Evolutionary conservation across 2,797 vertebrate species (phyloP).

Genomic region (Staurois parvus): DNA sequence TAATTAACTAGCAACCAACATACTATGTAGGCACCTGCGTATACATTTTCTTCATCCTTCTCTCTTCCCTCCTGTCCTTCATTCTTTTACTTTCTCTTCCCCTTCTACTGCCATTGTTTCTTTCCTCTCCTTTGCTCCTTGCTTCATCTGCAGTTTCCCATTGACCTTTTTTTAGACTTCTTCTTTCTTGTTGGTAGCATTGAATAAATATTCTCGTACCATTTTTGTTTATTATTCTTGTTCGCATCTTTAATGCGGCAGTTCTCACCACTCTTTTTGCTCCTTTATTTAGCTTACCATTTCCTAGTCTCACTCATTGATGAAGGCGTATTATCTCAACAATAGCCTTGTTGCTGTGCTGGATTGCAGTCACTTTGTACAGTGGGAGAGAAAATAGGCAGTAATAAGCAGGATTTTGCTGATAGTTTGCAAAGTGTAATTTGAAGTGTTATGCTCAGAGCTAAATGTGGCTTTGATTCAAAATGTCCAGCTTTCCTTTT

Average conservation of each 20-base stretch:
- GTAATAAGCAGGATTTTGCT: constrained; percentile 28
- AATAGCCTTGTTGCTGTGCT: constrained; percentile 31
- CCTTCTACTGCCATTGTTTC: not conserved
- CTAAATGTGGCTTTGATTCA: not conserved
- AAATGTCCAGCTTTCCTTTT: not conserved
- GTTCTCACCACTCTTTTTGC: not conserved
- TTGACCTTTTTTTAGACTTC: not conserved
- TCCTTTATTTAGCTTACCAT: constrained; percentile 8
- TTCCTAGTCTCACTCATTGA: not conserved
- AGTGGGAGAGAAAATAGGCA: constrained; percentile 27
- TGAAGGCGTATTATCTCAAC: constrained; percentile 26
- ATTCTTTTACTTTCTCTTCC: not conserved
- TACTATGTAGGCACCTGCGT: too few species aligned
- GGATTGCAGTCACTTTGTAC: constrained; percentile 27
- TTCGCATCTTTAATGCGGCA: not conserved
- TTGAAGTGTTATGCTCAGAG: constrained; percentile 22
- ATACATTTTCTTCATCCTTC: not conserved
- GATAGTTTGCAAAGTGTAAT: constrained; percentile 3
- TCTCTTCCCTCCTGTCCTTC: too few species aligned
- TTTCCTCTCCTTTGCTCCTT: not conserved
- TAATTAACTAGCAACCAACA: too few species aligned
- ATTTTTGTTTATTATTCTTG: not conserved
- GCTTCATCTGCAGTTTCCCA: not conserved
- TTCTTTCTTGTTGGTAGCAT: not conserved
- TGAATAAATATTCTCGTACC: too few species aligned